phyloP scores from a whole-genome alignment of 2,797 vertebrate species.

The Danio kyathit region DNA sequence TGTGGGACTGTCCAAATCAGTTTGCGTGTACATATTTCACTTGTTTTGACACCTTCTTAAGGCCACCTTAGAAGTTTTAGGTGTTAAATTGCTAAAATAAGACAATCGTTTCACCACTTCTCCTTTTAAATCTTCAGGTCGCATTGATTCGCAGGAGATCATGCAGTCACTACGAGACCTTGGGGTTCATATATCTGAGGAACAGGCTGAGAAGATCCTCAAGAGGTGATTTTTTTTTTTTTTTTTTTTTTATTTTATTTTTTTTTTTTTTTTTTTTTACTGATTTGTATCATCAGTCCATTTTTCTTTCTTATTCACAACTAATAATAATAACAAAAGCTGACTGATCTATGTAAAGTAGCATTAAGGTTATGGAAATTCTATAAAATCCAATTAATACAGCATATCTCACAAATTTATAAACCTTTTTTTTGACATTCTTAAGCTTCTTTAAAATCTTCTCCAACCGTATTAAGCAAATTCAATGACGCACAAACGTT shows the following conservation, averaged over 20 bases:
- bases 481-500: too few species aligned
- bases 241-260: slow-evolving; percentile 47
- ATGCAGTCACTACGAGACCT: slow-evolving; percentile 95
- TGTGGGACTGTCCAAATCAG: too few species aligned
- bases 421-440: neutral
- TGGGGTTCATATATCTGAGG: slow-evolving; percentile 94
- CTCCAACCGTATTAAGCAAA: neutral
- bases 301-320: slow-evolving; percentile 1
- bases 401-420: neutral
- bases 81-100: neutral
- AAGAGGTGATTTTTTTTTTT: slow-evolving; percentile 83
- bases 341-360: slow-evolving; percentile 1
- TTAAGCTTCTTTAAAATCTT: neutral
- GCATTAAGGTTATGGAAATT: neutral
- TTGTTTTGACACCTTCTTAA: neutral
- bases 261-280: slow-evolving; percentile 43
- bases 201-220: slow-evolving; percentile 95
- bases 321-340: neutral
- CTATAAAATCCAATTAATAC: neutral
- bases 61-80: neutral
- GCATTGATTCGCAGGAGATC: slow-evolving; percentile 94
- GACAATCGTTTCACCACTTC: neutral
- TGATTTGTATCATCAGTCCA: slow-evolving; percentile 1
- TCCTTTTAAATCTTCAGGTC: slow-evolving; percentile 74
- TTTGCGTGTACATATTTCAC: too few species aligned